Evolutionary conservation across 2,113 vertebrate genomes (phyloP).

Genomic region (Rhizomys pruinosus): DNA sequence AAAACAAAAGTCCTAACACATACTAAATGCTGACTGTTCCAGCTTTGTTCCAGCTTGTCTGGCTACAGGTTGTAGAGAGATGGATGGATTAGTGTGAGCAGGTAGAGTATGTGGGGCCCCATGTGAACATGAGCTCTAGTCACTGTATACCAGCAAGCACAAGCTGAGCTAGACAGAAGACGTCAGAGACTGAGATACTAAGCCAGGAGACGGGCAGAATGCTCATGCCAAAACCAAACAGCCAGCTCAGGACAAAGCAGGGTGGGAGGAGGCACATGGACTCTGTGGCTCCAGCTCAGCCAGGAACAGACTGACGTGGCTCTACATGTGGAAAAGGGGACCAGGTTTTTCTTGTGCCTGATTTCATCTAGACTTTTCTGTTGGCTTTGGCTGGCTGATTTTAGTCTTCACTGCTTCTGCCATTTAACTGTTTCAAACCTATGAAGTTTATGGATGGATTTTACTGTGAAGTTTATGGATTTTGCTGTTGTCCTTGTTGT

Average conservation of each 20-base stretch:
- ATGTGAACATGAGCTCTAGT: background rate
- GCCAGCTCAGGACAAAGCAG: background rate
- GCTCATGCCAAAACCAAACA: background rate
- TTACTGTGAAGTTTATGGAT: background rate
- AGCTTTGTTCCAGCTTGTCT: background rate
- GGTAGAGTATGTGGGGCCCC: background rate
- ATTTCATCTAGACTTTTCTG: background rate
- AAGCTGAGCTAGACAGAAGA: background rate
- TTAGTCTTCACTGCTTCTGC: background rate
- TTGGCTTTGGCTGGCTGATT: background rate
- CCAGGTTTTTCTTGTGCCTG: background rate
- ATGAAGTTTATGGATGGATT: background rate
- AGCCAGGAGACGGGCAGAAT: background rate
- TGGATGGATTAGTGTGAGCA: background rate
- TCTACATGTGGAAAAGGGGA: background rate
- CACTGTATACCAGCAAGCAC: background rate
- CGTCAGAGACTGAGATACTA: background rate
- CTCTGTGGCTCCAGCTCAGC: background rate
- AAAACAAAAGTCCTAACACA: background rate
- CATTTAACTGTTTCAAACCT: background rate
- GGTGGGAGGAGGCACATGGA: too few relatives aligned
- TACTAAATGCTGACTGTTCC: background rate
- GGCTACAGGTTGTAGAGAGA: background rate
- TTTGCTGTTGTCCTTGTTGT: background rate
- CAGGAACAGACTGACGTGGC: background rate